A percentile compares a stretch with the other conserved stretches of the same genome.
Conservation (phyloP, 2,888 invertebrate species). For the Nomada ferruginata region DNA sequence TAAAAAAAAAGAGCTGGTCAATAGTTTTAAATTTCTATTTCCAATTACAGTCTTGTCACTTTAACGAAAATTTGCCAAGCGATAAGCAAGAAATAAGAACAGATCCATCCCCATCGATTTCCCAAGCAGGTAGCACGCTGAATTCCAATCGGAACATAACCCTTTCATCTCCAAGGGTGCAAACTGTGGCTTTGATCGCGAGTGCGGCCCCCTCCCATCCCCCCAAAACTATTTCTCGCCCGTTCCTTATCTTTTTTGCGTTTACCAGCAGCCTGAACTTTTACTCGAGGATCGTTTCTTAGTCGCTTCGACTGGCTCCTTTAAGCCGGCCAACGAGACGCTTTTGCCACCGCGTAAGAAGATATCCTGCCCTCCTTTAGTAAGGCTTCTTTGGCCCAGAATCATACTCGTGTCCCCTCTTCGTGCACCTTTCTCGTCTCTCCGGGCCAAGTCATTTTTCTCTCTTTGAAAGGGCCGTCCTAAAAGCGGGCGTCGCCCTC, state of each 20-base stretch:
- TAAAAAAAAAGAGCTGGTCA: no score
- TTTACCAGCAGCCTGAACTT: conserved; percentile 30
- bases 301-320: conserved; percentile 28
- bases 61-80: not conserved
- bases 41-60: not conserved
- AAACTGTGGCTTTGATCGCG: conserved; percentile 51
- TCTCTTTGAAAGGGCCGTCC: conserved; percentile 55
- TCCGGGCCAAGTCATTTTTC: conserved; percentile 36
- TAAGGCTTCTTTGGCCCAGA: conserved; percentile 3
- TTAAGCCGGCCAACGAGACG: conserved; percentile 53
- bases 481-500: conserved; percentile 66
- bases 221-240: no score
- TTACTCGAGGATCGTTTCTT: conserved; percentile 30
- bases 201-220: not conserved
- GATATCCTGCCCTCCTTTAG: conserved; percentile 36
- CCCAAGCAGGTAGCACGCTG: conserved; percentile 29
- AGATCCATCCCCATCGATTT: not conserved
- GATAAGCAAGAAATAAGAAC: conserved; percentile 1
- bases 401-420: conserved; percentile 25
- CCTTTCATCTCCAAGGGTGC: conserved; percentile 17
- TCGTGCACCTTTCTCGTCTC: conserved; percentile 5
- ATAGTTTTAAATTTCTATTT: not conserved
- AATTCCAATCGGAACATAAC: conserved; percentile 33
- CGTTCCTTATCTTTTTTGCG: conserved; percentile 41
- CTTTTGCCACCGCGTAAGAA: conserved; percentile 25